Percentiles rank a stretch among this genome's conserved stretches.
These are phyloP conservation scores for Climacteris rufus DNA, from an alignment of 2,113 vertebrate species.

Conservation along the genomic window DNA sequence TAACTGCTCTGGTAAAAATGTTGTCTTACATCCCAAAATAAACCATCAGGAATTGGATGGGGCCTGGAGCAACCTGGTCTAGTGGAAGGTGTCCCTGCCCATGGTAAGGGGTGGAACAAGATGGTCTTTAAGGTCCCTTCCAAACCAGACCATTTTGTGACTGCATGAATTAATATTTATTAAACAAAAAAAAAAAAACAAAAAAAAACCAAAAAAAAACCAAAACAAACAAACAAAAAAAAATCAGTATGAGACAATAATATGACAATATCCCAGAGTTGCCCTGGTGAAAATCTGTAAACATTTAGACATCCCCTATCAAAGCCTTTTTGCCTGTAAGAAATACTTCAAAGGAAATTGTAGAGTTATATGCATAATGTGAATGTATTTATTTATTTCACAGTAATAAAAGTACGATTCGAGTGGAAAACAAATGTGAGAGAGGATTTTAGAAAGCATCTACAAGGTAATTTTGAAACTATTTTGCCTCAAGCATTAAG, in stretches of 20 bases:
- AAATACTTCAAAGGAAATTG: conserved; percentile 5
- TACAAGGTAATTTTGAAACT: conserved; percentile 2
- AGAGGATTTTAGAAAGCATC: neutral
- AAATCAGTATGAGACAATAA: neutral
- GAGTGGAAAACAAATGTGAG: neutral
- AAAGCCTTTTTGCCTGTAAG: neutral
- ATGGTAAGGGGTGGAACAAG: neutral
- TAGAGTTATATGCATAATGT: neutral
- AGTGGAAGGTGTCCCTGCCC: neutral
- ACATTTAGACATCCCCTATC: neutral
- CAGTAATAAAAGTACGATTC: neutral
- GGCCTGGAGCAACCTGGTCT: neutral
- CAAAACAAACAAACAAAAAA: neutral
- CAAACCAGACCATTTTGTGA: neutral
- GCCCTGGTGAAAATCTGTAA: neutral
- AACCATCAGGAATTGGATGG: neutral
- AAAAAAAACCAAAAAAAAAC: neutral
- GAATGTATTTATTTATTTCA: conserved; percentile 34
- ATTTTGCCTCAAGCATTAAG: neutral
- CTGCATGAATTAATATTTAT: neutral
- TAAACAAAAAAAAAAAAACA: neutral
- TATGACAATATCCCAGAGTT: neutral
- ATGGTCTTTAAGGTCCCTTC: neutral
- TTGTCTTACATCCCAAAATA: neutral
- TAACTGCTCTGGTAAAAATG: neutral